phyloP scores from a whole-genome alignment of 2,797 vertebrate genomes.

The Acomys russatus region DNA sequence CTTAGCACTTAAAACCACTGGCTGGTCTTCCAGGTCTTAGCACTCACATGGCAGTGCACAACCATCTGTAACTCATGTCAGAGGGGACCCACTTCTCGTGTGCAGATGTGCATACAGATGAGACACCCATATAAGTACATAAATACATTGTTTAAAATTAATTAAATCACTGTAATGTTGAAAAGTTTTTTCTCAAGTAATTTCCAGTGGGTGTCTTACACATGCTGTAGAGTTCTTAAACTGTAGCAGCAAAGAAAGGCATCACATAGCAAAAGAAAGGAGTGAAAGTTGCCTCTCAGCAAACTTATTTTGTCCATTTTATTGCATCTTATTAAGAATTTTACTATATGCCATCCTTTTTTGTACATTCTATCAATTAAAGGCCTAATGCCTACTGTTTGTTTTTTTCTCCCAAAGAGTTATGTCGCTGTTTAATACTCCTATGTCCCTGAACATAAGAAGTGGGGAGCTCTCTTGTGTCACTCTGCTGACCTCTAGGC shows the following conservation, averaged over 20 bases:
- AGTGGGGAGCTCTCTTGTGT: too few relatives aligned
- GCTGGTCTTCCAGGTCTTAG: background rate
- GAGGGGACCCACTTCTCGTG: background rate
- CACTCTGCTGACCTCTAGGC: background rate
- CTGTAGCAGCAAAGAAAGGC: background rate
- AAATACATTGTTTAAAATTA: background rate
- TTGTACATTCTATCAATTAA: slow-evolving; percentile 6
- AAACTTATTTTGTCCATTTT: slow-evolving; percentile 35
- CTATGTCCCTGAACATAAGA: too few relatives aligned
- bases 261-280: background rate
- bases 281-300: slow-evolving; percentile 23
- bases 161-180: background rate
- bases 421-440: background rate
- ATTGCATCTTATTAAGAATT: slow-evolving; percentile 32
- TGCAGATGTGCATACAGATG: background rate
- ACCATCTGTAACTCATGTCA: background rate
- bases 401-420: too few relatives aligned
- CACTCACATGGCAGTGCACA: too few relatives aligned
- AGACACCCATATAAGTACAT: background rate
- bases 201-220: background rate
- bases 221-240: background rate
- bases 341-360: background rate
- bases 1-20: background rate
- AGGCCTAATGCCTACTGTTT: background rate
- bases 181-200: background rate